phyloP scores from a whole-genome alignment of 2,888 invertebrate genomes.

The Seira sanloemensis region DNA sequence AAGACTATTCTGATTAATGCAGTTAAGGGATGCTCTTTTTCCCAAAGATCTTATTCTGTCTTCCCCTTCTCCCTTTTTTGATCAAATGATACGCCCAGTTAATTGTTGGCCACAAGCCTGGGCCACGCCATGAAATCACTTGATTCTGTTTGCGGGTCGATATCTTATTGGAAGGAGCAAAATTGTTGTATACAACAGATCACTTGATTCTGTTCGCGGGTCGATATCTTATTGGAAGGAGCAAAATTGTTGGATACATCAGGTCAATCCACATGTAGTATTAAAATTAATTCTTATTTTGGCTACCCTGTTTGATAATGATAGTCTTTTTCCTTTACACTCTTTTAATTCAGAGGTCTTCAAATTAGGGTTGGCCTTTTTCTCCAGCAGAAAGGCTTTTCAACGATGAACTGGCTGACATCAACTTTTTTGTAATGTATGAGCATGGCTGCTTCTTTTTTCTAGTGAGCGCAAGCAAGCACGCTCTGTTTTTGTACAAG shows the following conservation, averaged over 20 bases:
- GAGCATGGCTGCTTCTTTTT: constrained; percentile 1
- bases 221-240: too few species aligned
- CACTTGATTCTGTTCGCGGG: neutral
- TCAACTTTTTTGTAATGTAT: constrained; percentile 19
- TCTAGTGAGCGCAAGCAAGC: neutral
- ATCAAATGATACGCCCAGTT: constrained; percentile 68
- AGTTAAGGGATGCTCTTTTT: too few species aligned
- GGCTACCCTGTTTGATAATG: neutral
- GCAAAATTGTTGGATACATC: too few species aligned
- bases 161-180: too few species aligned
- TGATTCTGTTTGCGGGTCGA: neutral
- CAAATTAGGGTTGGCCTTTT: constrained; percentile 38
- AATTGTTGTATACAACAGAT: too few species aligned
- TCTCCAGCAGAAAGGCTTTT: too few species aligned
- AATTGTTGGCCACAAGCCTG: constrained; percentile 65
- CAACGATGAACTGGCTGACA: too few species aligned
- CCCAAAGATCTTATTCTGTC: neutral
- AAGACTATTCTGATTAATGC: too few species aligned
- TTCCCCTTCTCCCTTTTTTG: constrained; percentile 44
- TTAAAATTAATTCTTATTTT: neutral
- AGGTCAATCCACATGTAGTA: too few species aligned
- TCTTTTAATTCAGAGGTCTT: too few species aligned
- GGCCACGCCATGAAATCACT: constrained; percentile 55
- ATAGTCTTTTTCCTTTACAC: neutral
- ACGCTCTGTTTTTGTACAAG: neutral